Evolutionary conservation across 2,888 invertebrate species (phyloP).

Genomic region (Rhagophthalmus giganteus): DNA sequence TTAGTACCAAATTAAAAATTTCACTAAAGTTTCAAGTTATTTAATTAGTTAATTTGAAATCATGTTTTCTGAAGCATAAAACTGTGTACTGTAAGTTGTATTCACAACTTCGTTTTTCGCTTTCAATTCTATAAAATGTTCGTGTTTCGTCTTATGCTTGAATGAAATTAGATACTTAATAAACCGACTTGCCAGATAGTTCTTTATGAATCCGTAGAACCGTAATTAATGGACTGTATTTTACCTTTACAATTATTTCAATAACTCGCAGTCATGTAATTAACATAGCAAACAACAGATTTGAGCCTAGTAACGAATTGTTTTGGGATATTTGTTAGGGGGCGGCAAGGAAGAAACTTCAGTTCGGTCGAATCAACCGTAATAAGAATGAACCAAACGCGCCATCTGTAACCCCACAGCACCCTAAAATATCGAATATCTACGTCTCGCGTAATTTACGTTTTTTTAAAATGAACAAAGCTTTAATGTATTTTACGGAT

Average conservation of each 20-base stretch:
- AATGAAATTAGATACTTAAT: slow-evolving; percentile 28
- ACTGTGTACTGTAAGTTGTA: slow-evolving; percentile 21
- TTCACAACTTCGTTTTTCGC: slow-evolving; percentile 31
- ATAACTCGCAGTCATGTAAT: no score
- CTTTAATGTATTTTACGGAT: no score
- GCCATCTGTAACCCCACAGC: slow-evolving; percentile 29
- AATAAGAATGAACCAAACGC: slow-evolving; percentile 29
- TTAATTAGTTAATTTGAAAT: slow-evolving; percentile 34
- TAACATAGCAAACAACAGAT: slow-evolving; percentile 23
- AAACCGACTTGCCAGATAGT: slow-evolving; percentile 9
- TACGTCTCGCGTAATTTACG: slow-evolving; percentile 23
- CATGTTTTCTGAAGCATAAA: slow-evolving; percentile 31
- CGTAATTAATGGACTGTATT: no score
- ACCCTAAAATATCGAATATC: slow-evolving; percentile 27
- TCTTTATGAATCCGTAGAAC: no score
- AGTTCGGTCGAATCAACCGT: slow-evolving; percentile 26
- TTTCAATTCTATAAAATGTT: slow-evolving; percentile 24
- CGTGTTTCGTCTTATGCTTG: slow-evolving; percentile 24
- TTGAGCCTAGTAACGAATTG: slow-evolving; percentile 21
- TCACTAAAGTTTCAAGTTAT: slow-evolving; percentile 36
- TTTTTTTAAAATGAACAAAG: slow-evolving; percentile 28
- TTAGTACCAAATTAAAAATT: slow-evolving; percentile 32
- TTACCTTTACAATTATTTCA: no score
- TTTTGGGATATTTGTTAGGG: slow-evolving; percentile 28
- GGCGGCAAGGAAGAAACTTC: slow-evolving; percentile 24